phyloP scores from a whole-genome alignment of 1,140 invertebrate species.

The Lordiphosa mommai region DNA sequence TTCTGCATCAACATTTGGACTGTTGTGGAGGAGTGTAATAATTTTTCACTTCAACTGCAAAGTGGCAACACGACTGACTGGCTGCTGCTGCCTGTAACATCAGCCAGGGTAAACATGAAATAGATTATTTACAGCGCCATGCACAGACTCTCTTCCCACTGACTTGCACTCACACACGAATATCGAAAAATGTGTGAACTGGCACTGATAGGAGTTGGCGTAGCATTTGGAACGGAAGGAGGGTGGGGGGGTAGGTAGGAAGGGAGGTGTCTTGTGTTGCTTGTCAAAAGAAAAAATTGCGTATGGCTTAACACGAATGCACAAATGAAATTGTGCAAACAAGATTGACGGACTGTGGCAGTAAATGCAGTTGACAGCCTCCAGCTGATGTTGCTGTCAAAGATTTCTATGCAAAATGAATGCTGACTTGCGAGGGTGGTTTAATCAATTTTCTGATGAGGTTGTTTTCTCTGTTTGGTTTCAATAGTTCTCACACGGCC shows the following conservation, averaged over 20 bases:
- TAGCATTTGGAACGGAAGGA: not conserved
- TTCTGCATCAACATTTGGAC: conserved; percentile 19
- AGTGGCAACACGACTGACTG: conserved; percentile 13
- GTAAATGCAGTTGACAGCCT: conserved; percentile 17
- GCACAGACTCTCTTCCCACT: conserved; percentile 35
- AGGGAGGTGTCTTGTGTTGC: conserved; percentile 4
- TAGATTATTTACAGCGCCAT: conserved; percentile 70
- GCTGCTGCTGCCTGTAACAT: conserved; percentile 12
- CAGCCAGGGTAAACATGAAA: conserved; percentile 57
- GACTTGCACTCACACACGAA: not conserved
- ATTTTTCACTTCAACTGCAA: conserved; percentile 38
- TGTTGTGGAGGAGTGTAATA: conserved; percentile 48
- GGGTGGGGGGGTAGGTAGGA: not conserved
- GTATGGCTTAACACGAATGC: conserved; percentile 38
- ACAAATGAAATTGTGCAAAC: conserved; percentile 46
- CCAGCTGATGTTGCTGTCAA: conserved; percentile 1
- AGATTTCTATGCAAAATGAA: not conserved
- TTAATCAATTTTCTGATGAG: too few species aligned
- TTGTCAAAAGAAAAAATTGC: conserved; percentile 40
- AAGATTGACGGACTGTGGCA: conserved; percentile 30
- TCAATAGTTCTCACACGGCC: too few species aligned
- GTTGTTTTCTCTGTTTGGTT: too few species aligned
- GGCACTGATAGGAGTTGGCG: conserved; percentile 38
- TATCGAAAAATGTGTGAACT: conserved; percentile 39
- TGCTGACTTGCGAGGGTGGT: not conserved